These are phyloP conservation scores for Apodemia zela DNA, from an alignment of 2,888 invertebrate genomes.

Conservation along the genomic window DNA sequence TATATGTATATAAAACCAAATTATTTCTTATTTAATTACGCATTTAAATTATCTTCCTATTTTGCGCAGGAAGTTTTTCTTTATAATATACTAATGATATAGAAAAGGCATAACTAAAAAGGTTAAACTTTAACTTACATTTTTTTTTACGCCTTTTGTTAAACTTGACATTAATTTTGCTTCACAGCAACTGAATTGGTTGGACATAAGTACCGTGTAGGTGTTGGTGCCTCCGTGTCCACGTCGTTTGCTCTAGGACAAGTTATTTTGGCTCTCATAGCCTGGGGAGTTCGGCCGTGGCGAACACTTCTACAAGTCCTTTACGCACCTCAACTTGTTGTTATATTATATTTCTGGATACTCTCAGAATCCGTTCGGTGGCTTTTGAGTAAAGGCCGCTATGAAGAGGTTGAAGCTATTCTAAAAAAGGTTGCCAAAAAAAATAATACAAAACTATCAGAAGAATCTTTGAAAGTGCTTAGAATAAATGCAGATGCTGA, in stretches of 20 bases:
- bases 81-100: too few relatives aligned
- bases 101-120: too few relatives aligned
- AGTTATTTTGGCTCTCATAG: constrained; percentile 84
- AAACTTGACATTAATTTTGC: not conserved
- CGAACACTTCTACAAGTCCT: constrained; percentile 83
- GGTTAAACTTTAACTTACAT: too few relatives aligned
- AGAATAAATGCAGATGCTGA: constrained; percentile 56
- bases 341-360: constrained; percentile 85
- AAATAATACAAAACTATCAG: constrained; percentile 80
- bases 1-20: too few relatives aligned
- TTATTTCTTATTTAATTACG: too few relatives aligned
- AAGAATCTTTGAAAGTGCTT: constrained; percentile 70
- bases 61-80: too few relatives aligned
- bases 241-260: constrained; percentile 88
- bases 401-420: constrained; percentile 82
- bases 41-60: too few relatives aligned
- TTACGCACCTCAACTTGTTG: constrained; percentile 85
- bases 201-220: constrained; percentile 85
- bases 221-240: constrained; percentile 86
- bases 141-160: too few relatives aligned
- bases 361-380: constrained; percentile 88
- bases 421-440: constrained; percentile 82
- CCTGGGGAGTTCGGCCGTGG: constrained; percentile 87
- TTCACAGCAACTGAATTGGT: constrained; percentile 86
- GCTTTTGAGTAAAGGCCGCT: too few relatives aligned